Conservation (phyloP, 2,888 invertebrate species). For the Automeris io region DNA sequence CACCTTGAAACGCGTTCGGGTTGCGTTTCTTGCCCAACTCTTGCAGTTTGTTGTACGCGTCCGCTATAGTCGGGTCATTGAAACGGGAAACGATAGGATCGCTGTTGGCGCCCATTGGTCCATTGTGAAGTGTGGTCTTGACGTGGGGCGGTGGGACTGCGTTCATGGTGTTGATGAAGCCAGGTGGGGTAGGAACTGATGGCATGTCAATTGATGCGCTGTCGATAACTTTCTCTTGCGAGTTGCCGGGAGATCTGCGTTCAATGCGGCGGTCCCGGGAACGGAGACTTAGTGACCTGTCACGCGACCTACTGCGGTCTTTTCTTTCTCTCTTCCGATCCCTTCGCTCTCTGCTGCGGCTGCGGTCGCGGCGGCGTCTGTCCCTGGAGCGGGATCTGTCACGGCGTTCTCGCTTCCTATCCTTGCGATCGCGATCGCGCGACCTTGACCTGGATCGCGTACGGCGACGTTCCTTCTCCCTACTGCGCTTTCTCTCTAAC, state of each 20-base stretch:
- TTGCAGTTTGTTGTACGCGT: conserved; percentile 54
- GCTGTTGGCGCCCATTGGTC: conserved; percentile 20
- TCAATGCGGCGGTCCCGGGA: conserved; percentile 68
- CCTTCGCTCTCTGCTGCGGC: conserved; percentile 76
- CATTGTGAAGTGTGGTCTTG: conserved; percentile 26
- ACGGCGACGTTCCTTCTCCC: conserved; percentile 50
- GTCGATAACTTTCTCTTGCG: conserved; percentile 38
- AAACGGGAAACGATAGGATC: conserved; percentile 32
- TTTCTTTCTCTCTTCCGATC: conserved; percentile 67
- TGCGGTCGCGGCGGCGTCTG: conserved; percentile 75
- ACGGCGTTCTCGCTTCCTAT: conserved; percentile 65
- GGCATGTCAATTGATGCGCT: conserved; percentile 15
- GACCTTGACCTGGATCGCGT: conserved; percentile 48
- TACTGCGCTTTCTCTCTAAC: conserved; percentile 37
- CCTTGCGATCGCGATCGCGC: conserved; percentile 55
- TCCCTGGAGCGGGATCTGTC: conserved; percentile 78
- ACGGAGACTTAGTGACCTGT: conserved; percentile 66
- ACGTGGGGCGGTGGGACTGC: conserved; percentile 18
- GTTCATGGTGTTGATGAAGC: conserved; percentile 19
- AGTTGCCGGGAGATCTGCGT: conserved; percentile 56
- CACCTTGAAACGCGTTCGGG: conserved; percentile 74
- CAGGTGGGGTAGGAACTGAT: conserved; percentile 16
- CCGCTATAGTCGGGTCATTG: conserved; percentile 45
- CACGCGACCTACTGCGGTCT: conserved; percentile 76
- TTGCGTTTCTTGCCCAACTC: conserved; percentile 77